Base-by-base conservation (phyloP, 2,888 invertebrate genomes). In the Steromphala cineraria region DNA sequence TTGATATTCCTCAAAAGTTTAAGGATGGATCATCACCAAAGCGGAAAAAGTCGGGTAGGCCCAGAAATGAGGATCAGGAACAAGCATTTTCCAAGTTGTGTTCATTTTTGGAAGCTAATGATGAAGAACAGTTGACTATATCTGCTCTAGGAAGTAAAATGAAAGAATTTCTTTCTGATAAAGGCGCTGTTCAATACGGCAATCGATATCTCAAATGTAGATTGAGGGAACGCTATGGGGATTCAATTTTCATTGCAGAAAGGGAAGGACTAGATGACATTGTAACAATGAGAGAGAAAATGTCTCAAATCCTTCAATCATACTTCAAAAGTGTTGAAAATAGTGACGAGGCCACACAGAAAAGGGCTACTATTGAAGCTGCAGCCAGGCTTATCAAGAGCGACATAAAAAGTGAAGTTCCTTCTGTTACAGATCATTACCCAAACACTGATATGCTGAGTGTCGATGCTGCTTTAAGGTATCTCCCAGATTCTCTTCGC, bases 301-400 rank as follows among this genome's bases (percentile, higher is more conserved):
- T 83, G 21, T 31, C 76, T 19, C 28, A 67, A 13, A 83, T 87
- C 40, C 67, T 87, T 7, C 79, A 81, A 28, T 78, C 78, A 0
- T 85, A 82, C 77, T 81, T 82, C 15, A 67, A 82, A 36, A 21
- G 40, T 13, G 67, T 75, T n/a, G 78, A 67, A n/a, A n/a, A 24
- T 15, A 76, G 83, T 36, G 80, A 83, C 21, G 67, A 81, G n/a
- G 78, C 81, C 62, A 52, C 46, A 10, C 74, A 84, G 46, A 82
- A 85, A 62, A 75, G 17, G 46, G 53, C 75, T 36, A 75, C 87
- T 15, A 84, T 88, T 13, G 55, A 80, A 82, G 74, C 80, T 40
- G 88, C 87, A 31, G 88, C 87, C 46, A 86, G 85, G 77, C 78
- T 89, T 2, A 80, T 88, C 10, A 81, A 81, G 75, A 67, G 55